Conservation (phyloP, 2,113 vertebrate genomes). For the Oxyura jamaicensis region DNA sequence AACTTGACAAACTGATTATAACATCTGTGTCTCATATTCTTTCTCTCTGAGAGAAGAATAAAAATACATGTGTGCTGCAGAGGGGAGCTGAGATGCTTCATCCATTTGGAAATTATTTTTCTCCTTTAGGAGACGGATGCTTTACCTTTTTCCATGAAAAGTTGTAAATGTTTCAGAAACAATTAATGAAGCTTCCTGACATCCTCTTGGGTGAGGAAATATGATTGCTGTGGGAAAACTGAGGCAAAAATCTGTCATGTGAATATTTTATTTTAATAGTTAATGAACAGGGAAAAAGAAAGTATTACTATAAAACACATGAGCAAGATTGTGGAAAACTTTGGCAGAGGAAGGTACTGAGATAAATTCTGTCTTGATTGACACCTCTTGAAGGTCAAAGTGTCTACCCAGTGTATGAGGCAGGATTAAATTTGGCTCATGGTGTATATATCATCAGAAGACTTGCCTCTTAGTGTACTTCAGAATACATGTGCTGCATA, state of each 20-base stretch:
- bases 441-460: conserved; percentile 14
- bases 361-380: not conserved
- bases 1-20: not conserved
- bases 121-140: conserved; percentile 58
- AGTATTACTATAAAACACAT: conserved; percentile 48
- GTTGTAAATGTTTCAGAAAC: conserved; percentile 72
- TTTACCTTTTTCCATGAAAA: conserved; percentile 66
- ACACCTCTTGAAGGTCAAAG: conserved; percentile 36
- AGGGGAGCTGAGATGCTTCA: conserved; percentile 26
- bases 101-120: conserved; percentile 58
- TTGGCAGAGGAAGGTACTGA: conserved; percentile 2
- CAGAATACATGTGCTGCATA: not conserved
- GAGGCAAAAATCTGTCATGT: conserved; percentile 68
- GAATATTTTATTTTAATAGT: conserved; percentile 70
- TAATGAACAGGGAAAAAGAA: conserved; percentile 57
- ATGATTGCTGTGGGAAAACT: conserved; percentile 69
- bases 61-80: conserved; percentile 15
- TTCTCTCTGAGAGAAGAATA: conserved; percentile 20
- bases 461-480: not conserved
- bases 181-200: conserved; percentile 69
- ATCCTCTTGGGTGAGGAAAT: conserved; percentile 64
- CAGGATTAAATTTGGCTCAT: conserved; percentile 3
- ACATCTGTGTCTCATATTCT: conserved; percentile 6
- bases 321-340: conserved; percentile 44
- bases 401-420: not conserved